Conservation (phyloP, 2,888 invertebrate species). For the Conus canariensis region DNA sequence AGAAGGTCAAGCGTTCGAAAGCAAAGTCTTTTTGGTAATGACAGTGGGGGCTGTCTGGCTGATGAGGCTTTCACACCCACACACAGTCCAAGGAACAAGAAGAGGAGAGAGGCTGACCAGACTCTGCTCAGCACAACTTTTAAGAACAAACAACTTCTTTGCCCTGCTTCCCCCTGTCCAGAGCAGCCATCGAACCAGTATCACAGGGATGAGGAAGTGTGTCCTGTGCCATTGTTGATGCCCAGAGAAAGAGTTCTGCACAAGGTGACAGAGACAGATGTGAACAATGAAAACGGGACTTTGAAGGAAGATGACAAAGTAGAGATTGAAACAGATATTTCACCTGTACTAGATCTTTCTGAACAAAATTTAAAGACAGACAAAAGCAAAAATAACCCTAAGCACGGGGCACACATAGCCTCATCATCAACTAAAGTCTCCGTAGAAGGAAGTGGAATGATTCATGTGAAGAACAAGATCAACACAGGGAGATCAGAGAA, state of each 20-base stretch:
- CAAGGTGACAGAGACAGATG: neutral
- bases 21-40: conserved; percentile 15
- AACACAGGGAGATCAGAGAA: neutral
- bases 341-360: neutral
- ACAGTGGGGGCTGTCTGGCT: neutral
- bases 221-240: neutral
- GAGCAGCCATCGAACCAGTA: neutral
- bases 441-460: neutral
- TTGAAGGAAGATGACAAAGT: conserved; percentile 7
- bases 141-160: neutral
- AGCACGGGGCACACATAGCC: neutral
- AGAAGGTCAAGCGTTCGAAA: conserved; percentile 9
- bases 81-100: conserved; percentile 47
- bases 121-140: neutral
- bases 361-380: neutral
- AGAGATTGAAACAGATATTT: conserved; percentile 33
- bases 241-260: neutral
- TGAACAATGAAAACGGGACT: neutral
- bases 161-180: conserved; percentile 39
- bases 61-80: conserved; percentile 40
- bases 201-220: neutral
- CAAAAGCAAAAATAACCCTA: neutral
- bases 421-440: neutral
- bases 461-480: neutral
- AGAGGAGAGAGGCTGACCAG: conserved; percentile 1